Evolutionary conservation across 64 coral and sea anemone species (phyloP).

Genomic region (Montipora cactus): DNA sequence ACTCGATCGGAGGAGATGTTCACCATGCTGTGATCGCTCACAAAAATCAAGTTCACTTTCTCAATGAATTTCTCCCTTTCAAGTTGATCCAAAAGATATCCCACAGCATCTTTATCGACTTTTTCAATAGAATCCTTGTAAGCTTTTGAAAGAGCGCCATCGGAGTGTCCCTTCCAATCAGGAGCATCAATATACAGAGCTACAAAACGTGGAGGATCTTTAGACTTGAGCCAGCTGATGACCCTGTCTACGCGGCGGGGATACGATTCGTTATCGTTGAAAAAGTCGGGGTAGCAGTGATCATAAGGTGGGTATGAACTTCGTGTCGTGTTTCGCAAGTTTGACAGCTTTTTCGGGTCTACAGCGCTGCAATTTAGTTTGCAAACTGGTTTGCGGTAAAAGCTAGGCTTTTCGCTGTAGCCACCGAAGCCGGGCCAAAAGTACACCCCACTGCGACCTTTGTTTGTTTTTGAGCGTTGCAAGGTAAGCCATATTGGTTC

Average conservation of each 20-base stretch:
- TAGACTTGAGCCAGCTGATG: slow-evolving; percentile 69
- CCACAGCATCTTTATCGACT: slow-evolving; percentile 56
- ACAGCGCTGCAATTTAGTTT: slow-evolving; percentile 48
- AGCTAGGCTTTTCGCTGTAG: slow-evolving; percentile 61
- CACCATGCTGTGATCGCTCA: slow-evolving; percentile 72
- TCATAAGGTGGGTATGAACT: neutral
- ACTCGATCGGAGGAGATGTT: slow-evolving; percentile 33
- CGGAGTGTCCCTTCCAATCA: slow-evolving; percentile 59
- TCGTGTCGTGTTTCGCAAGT: slow-evolving; percentile 6
- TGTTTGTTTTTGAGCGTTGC: slow-evolving; percentile 42
- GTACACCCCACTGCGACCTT: slow-evolving; percentile 68
- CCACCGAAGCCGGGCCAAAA: slow-evolving; percentile 73
- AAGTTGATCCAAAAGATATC: slow-evolving; percentile 52
- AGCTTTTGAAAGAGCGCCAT: slow-evolving; percentile 32
- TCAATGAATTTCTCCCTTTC: slow-evolving; percentile 20
- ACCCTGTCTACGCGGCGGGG: slow-evolving; percentile 51
- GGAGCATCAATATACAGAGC: slow-evolving; percentile 73
- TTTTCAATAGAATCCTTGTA: slow-evolving; percentile 57
- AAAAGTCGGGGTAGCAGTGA: slow-evolving; percentile 59
- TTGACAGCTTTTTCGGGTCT: neutral
- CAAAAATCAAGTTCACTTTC: slow-evolving; percentile 55
- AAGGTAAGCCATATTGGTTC: slow-evolving; percentile 72
- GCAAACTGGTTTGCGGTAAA: slow-evolving; percentile 44
- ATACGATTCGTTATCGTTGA: slow-evolving; percentile 57
- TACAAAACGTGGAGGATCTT: slow-evolving; percentile 68